Conservation (phyloP, 2,888 invertebrate genomes). For the Caenorhabditis zanzibari region DNA sequence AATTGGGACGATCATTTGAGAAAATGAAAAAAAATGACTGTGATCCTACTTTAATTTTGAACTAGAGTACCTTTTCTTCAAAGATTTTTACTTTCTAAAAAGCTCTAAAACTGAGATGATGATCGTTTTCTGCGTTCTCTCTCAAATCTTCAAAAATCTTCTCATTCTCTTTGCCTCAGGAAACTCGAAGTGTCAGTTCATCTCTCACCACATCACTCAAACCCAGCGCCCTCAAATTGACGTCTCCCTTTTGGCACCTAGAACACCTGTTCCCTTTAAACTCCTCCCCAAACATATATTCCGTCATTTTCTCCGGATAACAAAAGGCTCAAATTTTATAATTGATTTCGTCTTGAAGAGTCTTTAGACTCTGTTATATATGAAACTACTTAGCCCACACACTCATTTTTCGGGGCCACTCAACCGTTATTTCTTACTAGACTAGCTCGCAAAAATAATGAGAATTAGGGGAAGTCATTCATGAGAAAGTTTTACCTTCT, state of each 20-base stretch:
- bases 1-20: too few relatives aligned
- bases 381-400: not conserved
- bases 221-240: not conserved
- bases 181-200: slow-evolving; percentile 9
- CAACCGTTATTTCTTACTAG: slow-evolving; percentile 1
- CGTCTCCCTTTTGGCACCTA: not conserved
- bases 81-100: too few relatives aligned
- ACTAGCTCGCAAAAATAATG: not conserved
- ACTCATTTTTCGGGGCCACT: not conserved
- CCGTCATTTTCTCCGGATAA: not conserved
- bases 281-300: not conserved
- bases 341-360: slow-evolving; percentile 4
- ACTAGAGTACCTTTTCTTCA: too few relatives aligned
- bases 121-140: too few relatives aligned
- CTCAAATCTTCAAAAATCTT: not conserved
- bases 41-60: too few relatives aligned
- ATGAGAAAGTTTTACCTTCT: slow-evolving; percentile 1
- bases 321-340: slow-evolving; percentile 35
- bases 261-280: slow-evolving; percentile 42
- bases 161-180: not conserved
- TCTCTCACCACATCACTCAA: slow-evolving; percentile 1
- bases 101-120: too few relatives aligned
- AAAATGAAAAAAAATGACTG: too few relatives aligned
- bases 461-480: slow-evolving; percentile 13
- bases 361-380: not conserved